phyloP scores from a whole-genome alignment of 1,140 invertebrate genomes.

The Gonatopus flavifemur region DNA sequence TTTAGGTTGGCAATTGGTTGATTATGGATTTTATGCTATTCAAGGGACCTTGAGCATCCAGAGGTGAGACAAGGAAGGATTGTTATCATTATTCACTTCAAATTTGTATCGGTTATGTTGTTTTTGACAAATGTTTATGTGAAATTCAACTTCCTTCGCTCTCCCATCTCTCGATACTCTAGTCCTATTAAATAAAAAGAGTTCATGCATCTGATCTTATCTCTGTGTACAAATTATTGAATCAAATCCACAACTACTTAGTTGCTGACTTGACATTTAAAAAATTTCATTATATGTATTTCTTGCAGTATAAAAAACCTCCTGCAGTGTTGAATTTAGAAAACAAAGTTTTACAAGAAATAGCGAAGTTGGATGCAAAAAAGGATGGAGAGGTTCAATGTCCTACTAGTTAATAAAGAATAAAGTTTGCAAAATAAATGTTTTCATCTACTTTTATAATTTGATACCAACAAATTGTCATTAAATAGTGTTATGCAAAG shows the following conservation, averaged over 20 bases:
- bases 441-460: no score
- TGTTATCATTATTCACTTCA: no score
- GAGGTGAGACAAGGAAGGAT: no score
- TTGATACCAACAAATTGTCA: no score
- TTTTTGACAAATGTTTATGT: no score
- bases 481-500: no score
- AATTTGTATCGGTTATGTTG: no score
- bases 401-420: constrained; percentile 53
- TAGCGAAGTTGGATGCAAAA: constrained; percentile 59
- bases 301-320: constrained; percentile 75
- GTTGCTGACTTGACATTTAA: constrained; percentile 2
- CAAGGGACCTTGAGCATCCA: constrained; percentile 18
- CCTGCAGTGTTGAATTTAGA: constrained; percentile 69
- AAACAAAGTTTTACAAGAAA: constrained; percentile 60
- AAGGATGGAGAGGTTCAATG: constrained; percentile 60
- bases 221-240: constrained; percentile 10
- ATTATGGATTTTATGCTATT: not conserved
- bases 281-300: constrained; percentile 18
- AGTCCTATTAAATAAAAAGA: constrained; percentile 11
- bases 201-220: not conserved
- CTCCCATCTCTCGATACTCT: no score
- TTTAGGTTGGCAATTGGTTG: not conserved
- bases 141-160: no score
- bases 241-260: no score
- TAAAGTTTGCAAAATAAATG: no score